Conservation (phyloP, 2,113 vertebrate genomes). For the Melanerpes formicivorus region DNA sequence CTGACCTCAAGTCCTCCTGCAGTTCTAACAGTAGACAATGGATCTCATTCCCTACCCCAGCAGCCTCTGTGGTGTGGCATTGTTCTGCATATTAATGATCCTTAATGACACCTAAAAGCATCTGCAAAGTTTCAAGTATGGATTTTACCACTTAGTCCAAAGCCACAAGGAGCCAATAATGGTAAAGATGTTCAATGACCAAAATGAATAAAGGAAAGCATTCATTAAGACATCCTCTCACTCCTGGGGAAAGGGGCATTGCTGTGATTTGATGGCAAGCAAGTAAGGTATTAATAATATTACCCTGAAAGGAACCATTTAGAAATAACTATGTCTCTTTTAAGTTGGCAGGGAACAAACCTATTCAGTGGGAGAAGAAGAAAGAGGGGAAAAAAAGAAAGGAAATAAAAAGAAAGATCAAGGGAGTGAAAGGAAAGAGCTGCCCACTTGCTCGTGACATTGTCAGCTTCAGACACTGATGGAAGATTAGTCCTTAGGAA, state of each 20-base stretch:
- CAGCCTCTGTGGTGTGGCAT: not conserved
- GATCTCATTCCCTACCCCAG: not conserved
- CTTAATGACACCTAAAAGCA: conserved; percentile 47
- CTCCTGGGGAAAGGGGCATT: not conserved
- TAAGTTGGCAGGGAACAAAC: not conserved
- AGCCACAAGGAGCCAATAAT: not conserved
- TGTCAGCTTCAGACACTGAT: conserved; percentile 24
- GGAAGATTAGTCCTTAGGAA: conserved; percentile 11
- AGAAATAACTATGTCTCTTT: not conserved
- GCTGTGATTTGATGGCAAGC: not conserved
- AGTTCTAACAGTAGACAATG: not conserved
- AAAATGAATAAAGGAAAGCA: not conserved
- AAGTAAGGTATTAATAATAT: not conserved
- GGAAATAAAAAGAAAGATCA: not conserved
- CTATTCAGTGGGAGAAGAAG: not conserved
- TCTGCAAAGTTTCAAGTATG: conserved; percentile 8
- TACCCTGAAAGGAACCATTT: not conserved
- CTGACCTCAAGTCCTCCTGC: not conserved
- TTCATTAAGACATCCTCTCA: not conserved
- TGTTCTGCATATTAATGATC: conserved; percentile 20
- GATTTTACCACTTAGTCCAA: conserved; percentile 17
- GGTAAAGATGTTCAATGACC: not conserved
- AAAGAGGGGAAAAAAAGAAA: not conserved
- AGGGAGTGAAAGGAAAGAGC: not conserved
- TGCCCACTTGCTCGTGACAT: not conserved